phyloP scores from a whole-genome alignment of 2,797 vertebrate species.

The Strix occidentalis region DNA sequence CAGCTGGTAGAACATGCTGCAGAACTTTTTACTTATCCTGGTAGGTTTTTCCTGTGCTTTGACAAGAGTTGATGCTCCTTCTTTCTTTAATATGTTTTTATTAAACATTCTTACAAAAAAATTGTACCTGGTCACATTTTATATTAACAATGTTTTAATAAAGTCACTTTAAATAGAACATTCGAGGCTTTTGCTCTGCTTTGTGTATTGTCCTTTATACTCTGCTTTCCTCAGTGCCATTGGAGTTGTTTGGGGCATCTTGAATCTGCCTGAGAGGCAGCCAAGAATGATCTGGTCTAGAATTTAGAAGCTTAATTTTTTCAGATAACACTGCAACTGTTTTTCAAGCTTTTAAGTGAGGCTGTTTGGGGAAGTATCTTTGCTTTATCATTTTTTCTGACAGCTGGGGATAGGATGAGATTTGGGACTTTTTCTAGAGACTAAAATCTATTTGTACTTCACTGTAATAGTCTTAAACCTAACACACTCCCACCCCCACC shows the following conservation, averaged over 20 bases:
- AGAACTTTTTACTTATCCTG: conserved; percentile 50
- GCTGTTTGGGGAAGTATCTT: neutral
- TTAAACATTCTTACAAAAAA: conserved; percentile 73
- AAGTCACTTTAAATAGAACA: conserved; percentile 72
- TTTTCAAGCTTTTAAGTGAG: neutral
- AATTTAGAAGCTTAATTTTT: neutral
- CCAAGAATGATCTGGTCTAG: neutral
- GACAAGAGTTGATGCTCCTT: conserved; percentile 53
- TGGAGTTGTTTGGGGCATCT: neutral
- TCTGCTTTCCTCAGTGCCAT: neutral
- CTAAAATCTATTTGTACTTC: neutral
- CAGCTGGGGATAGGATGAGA: neutral
- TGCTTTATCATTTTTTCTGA: neutral
- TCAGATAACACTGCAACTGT: neutral
- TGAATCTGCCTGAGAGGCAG: neutral
- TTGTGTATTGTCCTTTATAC: neutral
- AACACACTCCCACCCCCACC: too few species aligned
- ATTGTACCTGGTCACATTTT: conserved; percentile 78
- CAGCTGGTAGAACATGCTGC: conserved; percentile 65
- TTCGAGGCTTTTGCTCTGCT: neutral
- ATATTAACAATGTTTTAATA: conserved; percentile 81
- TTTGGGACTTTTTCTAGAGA: neutral
- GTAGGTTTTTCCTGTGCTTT: conserved; percentile 60
- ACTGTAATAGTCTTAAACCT: neutral
- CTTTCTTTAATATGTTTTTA: conserved; percentile 74